Evolutionary conservation across 2,888 invertebrate genomes (phyloP), one percentile per base, ranked within the genome.

Genomic region (Spisula subtruncata): DNA sequence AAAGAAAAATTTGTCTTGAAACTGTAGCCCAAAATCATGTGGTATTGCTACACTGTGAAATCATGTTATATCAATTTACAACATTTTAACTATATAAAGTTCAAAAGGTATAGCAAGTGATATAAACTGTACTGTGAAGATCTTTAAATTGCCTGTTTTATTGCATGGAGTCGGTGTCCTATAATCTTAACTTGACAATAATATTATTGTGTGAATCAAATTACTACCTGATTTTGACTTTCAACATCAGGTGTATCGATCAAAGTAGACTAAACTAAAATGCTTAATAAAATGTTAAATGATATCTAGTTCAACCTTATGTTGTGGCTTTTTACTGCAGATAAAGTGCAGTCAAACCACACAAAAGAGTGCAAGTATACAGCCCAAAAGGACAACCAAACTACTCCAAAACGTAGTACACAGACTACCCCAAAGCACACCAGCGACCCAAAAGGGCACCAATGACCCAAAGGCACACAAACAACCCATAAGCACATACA

Each of bases 31-130:
- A n/a, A n/a, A n/a, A n/a, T n/a, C n/a, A n/a, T n/a, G n/a, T n/a
- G n/a, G n/a, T n/a, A n/a, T n/a, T n/a, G n/a, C n/a, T n/a, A n/a
- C n/a, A n/a, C n/a, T n/a, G n/a, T n/a, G 35, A 75, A 75, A 35
- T 35, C 1, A 75, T 75, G n/a, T 75, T 75, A 75, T 75, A 75
- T 75, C 75, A 75, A 14, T 16, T 32, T 75, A 18, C 75, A 75
- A 1, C 18, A 32, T 35, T 35, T 32, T 75, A 41, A 14, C n/a
- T 35, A 75, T 35, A 41, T n/a, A 14, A 32, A 18, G 75, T 75
- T 75, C 35, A 75, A 71, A 75, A 32, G 75, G 75, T 75, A n/a
- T n/a, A n/a, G n/a, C n/a, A 75, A 75, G 75, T 75, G 75, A 75
- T 75, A 75, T 35, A 75, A 75, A 35, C 32, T 75, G 35, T 16